A percentile compares a stretch with the other conserved stretches of the same genome.
These are phyloP conservation scores for Chloropsis hardwickii DNA, from an alignment of 2,113 vertebrate species.

Conservation along the genomic window DNA sequence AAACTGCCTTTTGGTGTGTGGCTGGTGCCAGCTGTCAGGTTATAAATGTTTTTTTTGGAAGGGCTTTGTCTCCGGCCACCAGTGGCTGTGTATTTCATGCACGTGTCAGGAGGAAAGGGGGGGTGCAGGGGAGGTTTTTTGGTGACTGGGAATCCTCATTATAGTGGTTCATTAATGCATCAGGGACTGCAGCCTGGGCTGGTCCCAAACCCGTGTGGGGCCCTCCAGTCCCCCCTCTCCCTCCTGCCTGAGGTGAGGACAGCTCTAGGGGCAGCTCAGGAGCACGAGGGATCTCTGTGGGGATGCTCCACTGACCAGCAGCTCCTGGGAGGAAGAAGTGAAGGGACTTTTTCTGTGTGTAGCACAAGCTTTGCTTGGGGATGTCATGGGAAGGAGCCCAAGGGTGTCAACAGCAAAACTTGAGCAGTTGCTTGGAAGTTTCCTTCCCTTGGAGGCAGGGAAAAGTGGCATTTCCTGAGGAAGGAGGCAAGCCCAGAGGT, in stretches of 20 bases:
- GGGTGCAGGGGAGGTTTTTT: background rate
- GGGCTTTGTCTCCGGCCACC: background rate
- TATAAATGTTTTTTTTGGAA: background rate
- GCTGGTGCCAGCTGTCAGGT: background rate
- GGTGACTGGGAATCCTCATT: background rate
- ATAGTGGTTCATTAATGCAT: background rate
- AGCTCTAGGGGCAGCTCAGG: background rate
- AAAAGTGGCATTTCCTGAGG: background rate
- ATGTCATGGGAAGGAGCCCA: background rate
- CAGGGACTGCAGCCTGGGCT: background rate
- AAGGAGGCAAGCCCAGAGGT: background rate
- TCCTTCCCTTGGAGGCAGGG: background rate
- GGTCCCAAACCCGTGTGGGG: background rate
- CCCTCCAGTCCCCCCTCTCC: background rate
- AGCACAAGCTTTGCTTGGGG: background rate
- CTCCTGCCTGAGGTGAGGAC: background rate
- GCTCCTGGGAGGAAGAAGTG: background rate
- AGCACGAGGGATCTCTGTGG: background rate
- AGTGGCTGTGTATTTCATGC: fast-evolving
- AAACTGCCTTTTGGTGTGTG: background rate
- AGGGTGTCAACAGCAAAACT: fast-evolving
- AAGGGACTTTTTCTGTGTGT: background rate
- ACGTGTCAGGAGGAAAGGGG: background rate
- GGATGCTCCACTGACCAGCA: background rate
- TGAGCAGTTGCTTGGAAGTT: background rate